Base-by-base conservation (phyloP, 2,797 vertebrate species). In the Leucoraja ocellata region DNA sequence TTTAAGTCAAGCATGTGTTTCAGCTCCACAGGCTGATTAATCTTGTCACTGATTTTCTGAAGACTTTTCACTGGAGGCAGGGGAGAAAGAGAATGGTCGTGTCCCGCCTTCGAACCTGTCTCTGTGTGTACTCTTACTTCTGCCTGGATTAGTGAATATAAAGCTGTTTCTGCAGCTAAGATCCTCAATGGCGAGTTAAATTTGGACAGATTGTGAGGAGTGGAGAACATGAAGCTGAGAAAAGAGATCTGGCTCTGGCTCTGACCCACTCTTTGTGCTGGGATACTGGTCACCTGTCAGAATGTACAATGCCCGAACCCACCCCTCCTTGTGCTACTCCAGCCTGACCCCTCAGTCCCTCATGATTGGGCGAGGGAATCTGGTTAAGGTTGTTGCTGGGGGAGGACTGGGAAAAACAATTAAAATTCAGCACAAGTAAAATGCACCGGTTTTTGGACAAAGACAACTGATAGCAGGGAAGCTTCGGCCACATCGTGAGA, bases 151-250 rank as follows among this genome's bases (percentile, higher is more conserved):
- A 96, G 96, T 96, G 94, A 93, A 94, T 96, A 97, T 96, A 96
- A 97, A 97, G 96, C 96, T 96, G 95, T 96, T 97, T 97, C 95
- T 96, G 95, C 96, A 96, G 95, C 95, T 95, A 93, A 94, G 94
- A 94, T 93, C 94, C 94, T 96, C 95, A 97, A 96, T 96, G 95
- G 96, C 93, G 94, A 96, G 95, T 96, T 96, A 95, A 96, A 96
- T 96, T 96, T 96, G 96, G 96, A 97, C 96, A 97, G 96, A 97
- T 97, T 97, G 97, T 94, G 95, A 96, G 94, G 96, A 97, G 96
- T 96, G 96, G 94, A 96, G 96, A 96, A 96, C 96, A 97, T 93
- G 96, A 96, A 95, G 95, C 94, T 96, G 96, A 96, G 96, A 96
- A 97, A 97, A 96, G 95, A 95, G 95, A 95, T 94, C 95, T 94